Evolutionary conservation across 2,797 vertebrate genomes (phyloP).

Genomic region (Arrhamphus sclerolepis): DNA sequence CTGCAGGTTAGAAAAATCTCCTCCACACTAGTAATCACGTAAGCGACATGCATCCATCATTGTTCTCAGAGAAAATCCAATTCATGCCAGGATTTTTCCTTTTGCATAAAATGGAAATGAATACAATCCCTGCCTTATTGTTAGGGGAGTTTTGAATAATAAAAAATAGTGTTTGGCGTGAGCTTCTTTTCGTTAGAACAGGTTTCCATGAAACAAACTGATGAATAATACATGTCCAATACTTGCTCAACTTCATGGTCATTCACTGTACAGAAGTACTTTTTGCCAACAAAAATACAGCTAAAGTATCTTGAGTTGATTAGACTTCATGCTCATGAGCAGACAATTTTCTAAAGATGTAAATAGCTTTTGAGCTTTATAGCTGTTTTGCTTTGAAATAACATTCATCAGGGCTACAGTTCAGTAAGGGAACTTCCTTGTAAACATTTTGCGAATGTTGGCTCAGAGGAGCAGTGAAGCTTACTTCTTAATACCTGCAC

Average conservation of each 20-base stretch:
- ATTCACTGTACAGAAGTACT: constrained; percentile 49
- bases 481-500: constrained; percentile 4
- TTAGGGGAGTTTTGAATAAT: constrained; percentile 60
- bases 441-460: background rate
- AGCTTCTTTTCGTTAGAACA: constrained; percentile 47
- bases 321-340: background rate
- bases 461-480: background rate
- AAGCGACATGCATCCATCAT: constrained; percentile 37
- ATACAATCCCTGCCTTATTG: constrained; percentile 49
- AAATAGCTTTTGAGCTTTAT: constrained; percentile 2
- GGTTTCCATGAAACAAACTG: constrained; percentile 63
- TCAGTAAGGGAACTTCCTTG: background rate
- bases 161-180: constrained; percentile 47
- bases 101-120: constrained; percentile 68
- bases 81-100: constrained; percentile 43
- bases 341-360: constrained; percentile 14
- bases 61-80: constrained; percentile 22
- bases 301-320: constrained; percentile 1
- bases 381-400: constrained; percentile 1
- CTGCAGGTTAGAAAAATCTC: constrained; percentile 1
- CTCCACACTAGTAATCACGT: constrained; percentile 16
- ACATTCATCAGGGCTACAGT: background rate
- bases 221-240: constrained; percentile 73
- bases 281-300: no score
- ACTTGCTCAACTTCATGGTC: constrained; percentile 61